Percentiles rank a stretch among this genome's conserved stretches.
Conservation (phyloP, 92 coral and sea anemone species). For the Galaxea fascicularis region DNA sequence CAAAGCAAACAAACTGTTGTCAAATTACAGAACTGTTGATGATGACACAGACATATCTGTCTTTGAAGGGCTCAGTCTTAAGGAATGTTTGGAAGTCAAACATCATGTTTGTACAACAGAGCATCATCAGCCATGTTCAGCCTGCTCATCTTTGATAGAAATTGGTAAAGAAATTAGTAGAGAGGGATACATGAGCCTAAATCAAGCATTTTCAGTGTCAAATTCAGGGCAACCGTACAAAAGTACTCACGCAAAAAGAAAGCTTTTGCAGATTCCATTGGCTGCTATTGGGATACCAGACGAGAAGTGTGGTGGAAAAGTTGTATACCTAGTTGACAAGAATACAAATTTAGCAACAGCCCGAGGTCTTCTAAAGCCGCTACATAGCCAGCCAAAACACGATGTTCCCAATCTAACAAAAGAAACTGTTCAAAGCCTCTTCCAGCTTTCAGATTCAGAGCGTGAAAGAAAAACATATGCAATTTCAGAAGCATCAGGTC, state of each 20-base stretch:
- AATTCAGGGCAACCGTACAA: conserved; percentile 38
- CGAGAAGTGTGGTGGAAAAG: not conserved
- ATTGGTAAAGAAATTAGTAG: conserved; percentile 53
- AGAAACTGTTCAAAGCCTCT: too few relatives aligned
- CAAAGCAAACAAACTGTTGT: too few relatives aligned
- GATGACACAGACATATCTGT: conserved; percentile 47
- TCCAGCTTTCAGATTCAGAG: too few relatives aligned
- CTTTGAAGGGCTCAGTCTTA: conserved; percentile 39
- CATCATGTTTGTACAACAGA: conserved; percentile 26
- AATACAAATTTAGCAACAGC: not conserved
- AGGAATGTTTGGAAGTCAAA: conserved; percentile 24
- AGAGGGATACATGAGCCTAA: conserved; percentile 51
- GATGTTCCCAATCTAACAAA: too few relatives aligned
- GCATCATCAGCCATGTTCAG: conserved; percentile 50
- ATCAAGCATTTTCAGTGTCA: conserved; percentile 29
- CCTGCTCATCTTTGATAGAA: conserved; percentile 34
- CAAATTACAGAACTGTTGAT: conserved; percentile 46
- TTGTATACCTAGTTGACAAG: conserved; percentile 3
- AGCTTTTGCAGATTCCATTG: conserved; percentile 63
- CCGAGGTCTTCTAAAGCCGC: conserved; percentile 17
- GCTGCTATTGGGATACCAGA: conserved; percentile 47
- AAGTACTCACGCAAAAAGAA: conserved; percentile 47
- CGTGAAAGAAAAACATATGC: too few relatives aligned
- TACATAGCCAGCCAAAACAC: too few relatives aligned
- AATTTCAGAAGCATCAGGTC: too few relatives aligned